These are phyloP conservation scores for Pheucticus melanocephalus DNA, from an alignment of 2,113 vertebrate genomes.

Conservation along the genomic window DNA sequence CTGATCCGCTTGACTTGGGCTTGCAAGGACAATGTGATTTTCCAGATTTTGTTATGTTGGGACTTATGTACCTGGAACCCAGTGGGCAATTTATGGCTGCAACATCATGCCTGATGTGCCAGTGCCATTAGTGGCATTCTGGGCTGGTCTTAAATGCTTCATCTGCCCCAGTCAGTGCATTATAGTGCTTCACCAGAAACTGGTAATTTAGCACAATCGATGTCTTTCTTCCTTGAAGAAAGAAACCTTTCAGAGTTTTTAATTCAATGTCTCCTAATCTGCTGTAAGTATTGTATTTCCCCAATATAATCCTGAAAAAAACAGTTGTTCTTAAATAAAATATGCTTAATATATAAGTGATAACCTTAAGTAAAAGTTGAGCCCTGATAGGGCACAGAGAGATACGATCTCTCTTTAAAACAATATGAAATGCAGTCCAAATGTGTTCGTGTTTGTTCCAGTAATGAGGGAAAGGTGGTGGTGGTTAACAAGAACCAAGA, in stretches of 20 bases:
- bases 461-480: background rate
- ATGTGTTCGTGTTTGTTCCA: background rate
- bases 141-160: background rate
- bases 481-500: conserved; percentile 5
- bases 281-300: background rate
- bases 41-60: background rate
- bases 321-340: background rate
- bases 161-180: background rate
- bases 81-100: background rate
- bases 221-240: conserved; percentile 8
- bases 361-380: background rate
- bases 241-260: background rate
- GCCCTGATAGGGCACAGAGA: background rate
- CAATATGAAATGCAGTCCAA: background rate
- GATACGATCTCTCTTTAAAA: background rate
- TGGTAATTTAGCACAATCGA: background rate
- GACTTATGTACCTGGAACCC: background rate
- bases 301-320: background rate
- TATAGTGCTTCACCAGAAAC: background rate
- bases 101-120: accelerated
- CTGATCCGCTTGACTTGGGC: accelerated
- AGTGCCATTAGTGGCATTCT: background rate
- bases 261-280: background rate
- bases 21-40: background rate
- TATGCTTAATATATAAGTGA: background rate